These are phyloP conservation scores for Tamandua tetradactyla DNA, from an alignment of 2,797 vertebrate species.

Conservation along the genomic window DNA sequence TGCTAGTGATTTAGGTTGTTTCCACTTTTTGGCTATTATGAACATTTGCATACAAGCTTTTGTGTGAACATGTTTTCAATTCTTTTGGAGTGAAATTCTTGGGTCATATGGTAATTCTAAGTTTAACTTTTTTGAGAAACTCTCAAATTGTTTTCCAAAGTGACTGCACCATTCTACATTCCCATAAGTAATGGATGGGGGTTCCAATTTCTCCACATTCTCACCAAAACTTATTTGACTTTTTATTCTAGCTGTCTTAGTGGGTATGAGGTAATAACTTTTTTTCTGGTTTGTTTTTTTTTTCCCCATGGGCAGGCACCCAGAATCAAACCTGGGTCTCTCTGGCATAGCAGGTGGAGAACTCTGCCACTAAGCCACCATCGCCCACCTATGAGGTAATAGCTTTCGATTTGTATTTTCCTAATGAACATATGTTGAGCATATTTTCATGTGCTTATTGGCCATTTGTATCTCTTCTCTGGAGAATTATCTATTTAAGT, in stretches of 20 bases:
- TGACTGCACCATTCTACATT: background rate
- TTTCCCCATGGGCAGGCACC: no score
- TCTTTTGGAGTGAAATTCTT: background rate
- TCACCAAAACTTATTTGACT: background rate
- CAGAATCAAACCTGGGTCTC: no score
- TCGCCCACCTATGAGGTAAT: no score
- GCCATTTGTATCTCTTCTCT: background rate
- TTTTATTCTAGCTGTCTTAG: background rate
- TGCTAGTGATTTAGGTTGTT: background rate
- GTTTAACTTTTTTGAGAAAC: background rate
- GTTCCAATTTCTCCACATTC: background rate
- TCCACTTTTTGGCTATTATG: background rate
- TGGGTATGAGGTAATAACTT: background rate
- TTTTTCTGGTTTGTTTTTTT: no score
- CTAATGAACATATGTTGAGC: background rate
- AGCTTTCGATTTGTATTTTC: background rate
- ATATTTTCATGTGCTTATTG: background rate
- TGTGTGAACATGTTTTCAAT: background rate
- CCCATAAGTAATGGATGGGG: background rate
- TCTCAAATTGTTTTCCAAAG: background rate
- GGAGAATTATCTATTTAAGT: background rate
- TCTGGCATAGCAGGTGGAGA: no score
- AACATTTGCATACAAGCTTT: background rate
- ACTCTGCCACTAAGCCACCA: no score
- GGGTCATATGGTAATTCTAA: background rate